These are phyloP conservation scores for Entomyzon cyanotis DNA, from an alignment of 2,113 vertebrate species.

Conservation along the genomic window DNA sequence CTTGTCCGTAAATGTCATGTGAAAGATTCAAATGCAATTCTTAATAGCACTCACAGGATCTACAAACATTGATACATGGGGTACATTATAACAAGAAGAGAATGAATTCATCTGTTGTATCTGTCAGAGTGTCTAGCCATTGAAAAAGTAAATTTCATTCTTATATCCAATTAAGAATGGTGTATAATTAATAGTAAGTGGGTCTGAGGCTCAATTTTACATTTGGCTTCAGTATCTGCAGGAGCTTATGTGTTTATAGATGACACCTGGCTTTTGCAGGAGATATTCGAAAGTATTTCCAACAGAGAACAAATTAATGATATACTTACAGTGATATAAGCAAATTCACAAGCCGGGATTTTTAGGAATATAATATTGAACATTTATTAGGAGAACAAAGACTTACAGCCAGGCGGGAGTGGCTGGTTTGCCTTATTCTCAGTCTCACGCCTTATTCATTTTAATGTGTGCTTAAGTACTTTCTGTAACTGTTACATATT, in stretches of 20 bases:
- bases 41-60: neutral
- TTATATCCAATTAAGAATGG: neutral
- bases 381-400: too few relatives aligned
- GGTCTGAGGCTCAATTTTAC: neutral
- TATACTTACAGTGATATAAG: constrained; percentile 77
- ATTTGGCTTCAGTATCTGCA: neutral
- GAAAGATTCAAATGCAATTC: neutral
- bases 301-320: neutral
- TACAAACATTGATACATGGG: rapidly evolving
- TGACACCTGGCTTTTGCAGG: neutral
- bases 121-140: neutral
- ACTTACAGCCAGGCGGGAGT: too few relatives aligned
- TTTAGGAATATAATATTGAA: too few relatives aligned
- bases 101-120: neutral
- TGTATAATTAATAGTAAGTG: neutral
- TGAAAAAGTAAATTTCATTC: neutral
- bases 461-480: too few relatives aligned
- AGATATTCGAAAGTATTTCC: neutral
- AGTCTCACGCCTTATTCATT: too few relatives aligned
- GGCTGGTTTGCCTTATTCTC: too few relatives aligned
- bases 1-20: neutral
- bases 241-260: neutral
- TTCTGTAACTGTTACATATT: too few relatives aligned
- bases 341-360: too few relatives aligned
- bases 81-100: neutral